phyloP scores from a whole-genome alignment of 2,888 invertebrate genomes.

The Tachina grossa region DNA sequence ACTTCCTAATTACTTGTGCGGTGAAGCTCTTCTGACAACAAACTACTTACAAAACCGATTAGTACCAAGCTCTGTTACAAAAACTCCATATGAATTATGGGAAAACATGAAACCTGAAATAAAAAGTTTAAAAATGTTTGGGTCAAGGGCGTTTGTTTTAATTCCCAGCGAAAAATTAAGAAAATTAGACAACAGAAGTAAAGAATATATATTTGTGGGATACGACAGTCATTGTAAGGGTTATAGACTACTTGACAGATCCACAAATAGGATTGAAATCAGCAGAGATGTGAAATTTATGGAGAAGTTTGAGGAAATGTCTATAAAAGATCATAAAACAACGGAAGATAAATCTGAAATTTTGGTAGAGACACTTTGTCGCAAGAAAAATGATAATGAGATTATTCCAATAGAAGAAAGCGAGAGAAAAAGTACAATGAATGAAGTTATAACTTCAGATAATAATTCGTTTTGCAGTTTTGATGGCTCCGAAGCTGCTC shows the following conservation, averaged over 20 bases:
- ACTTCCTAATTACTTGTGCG: conserved; percentile 4
- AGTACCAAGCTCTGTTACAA: neutral
- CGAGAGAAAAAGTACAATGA: too few species aligned
- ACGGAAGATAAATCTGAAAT: neutral
- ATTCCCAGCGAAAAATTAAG: conserved; percentile 6
- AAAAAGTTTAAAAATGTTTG: conserved; percentile 2
- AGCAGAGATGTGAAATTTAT: conserved; percentile 4
- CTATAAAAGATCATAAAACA: neutral
- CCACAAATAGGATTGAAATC: neutral
- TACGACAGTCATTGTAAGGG: conserved; percentile 1
- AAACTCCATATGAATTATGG: conserved; percentile 25
- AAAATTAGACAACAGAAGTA: conserved; percentile 15
- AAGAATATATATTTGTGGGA: conserved; percentile 2
- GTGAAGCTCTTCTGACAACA: conserved; percentile 7
- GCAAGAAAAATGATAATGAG: too few species aligned
- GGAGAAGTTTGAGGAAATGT: neutral
- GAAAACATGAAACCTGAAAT: conserved; percentile 3
- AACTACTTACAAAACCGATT: conserved; percentile 1
- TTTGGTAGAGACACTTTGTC: neutral
- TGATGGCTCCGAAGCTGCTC: too few species aligned
- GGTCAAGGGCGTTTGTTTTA: neutral
- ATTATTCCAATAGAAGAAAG: too few species aligned
- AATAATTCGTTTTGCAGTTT: too few species aligned
- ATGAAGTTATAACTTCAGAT: too few species aligned
- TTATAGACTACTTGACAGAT: neutral